Conservation (phyloP, 2,113 vertebrate species). For the Chloebia gouldiae region DNA sequence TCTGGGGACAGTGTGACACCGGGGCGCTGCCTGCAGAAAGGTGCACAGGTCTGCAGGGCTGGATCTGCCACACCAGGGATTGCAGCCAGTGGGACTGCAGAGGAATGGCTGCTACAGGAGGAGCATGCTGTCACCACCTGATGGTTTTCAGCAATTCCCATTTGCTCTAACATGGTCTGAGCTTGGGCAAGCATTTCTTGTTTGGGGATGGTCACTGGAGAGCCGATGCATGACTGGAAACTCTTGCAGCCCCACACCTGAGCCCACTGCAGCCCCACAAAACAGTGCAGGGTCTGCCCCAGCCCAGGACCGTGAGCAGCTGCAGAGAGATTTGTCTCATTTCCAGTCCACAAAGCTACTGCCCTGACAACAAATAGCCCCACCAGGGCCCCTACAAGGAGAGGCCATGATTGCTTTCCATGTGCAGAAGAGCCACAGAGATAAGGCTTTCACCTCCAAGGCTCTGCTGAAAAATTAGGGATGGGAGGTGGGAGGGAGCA, state of each 20-base stretch:
- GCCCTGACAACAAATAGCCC: neutral
- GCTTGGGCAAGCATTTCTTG: neutral
- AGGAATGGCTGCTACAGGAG: neutral
- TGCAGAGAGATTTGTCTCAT: neutral
- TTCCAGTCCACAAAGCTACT: neutral
- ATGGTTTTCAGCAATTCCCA: fast-evolving
- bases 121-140: neutral
- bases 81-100: neutral
- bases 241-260: fast-evolving
- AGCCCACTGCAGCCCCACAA: neutral
- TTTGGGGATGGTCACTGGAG: neutral
- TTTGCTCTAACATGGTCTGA: neutral
- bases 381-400: neutral
- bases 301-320: fast-evolving
- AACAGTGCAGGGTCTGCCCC: neutral
- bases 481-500: conserved; percentile 43
- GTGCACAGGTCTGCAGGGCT: fast-evolving
- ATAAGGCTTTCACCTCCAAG: conserved; percentile 55
- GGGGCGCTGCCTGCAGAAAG: neutral
- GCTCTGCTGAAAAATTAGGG: conserved; percentile 52
- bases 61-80: fast-evolving
- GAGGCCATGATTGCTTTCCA: neutral
- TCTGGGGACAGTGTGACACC: neutral
- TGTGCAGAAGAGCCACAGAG: neutral
- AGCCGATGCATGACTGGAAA: fast-evolving